A percentile compares a stretch with the other conserved stretches of the same genome.
Conservation (phyloP, 2,797 vertebrate species). For the Furcifer pardalis region DNA sequence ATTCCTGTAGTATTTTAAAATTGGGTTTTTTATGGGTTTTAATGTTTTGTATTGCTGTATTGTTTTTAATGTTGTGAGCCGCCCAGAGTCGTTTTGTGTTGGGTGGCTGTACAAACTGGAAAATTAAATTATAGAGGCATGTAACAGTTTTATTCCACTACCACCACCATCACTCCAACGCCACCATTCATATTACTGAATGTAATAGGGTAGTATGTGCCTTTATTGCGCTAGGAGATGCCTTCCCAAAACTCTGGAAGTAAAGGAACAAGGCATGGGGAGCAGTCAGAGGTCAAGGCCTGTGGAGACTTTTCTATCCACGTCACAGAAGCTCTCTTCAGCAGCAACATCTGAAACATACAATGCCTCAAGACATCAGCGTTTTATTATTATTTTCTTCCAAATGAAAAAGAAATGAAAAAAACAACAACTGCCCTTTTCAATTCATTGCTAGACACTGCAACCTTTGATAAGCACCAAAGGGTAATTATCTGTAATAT, state of each 20-base stretch:
- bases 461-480: conserved; percentile 64
- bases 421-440: not conserved
- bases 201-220: too few relatives aligned
- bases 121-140: too few relatives aligned
- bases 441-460: conserved; percentile 61
- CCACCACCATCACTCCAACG: too few relatives aligned
- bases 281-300: conserved; percentile 11
- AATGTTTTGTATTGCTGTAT: too few relatives aligned
- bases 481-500: conserved; percentile 67
- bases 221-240: not conserved
- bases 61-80: too few relatives aligned
- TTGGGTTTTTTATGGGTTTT: too few relatives aligned
- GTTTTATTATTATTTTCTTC: not conserved
- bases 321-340: conserved; percentile 22
- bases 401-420: not conserved
- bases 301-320: conserved; percentile 10
- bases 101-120: too few relatives aligned
- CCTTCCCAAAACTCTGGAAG: not conserved
- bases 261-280: not conserved
- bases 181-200: too few relatives aligned
- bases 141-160: too few relatives aligned
- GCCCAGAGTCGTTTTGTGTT: too few relatives aligned
- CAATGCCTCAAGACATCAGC: conserved; percentile 40
- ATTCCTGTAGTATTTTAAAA: too few relatives aligned
- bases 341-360: conserved; percentile 48